A percentile compares a stretch with the other conserved stretches of the same genome.
Conservation (phyloP, 2,113 vertebrate genomes). For the Geothlypis trichas region DNA sequence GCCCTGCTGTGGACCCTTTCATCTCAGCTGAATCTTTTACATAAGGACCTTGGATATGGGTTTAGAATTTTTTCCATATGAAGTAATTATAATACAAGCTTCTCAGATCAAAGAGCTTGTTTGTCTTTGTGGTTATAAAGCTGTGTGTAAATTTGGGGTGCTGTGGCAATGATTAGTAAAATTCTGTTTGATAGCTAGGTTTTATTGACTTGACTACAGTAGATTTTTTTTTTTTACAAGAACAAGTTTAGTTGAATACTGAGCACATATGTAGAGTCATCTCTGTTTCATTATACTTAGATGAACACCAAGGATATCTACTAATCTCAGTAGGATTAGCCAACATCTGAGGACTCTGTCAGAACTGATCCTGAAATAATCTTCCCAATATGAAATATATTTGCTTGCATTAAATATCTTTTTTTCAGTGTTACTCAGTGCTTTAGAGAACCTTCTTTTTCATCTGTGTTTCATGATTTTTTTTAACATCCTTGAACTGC, state of each 20-base stretch:
- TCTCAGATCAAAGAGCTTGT: slow-evolving; percentile 24
- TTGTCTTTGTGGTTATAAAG: not conserved
- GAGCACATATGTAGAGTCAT: not conserved
- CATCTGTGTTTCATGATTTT: not conserved
- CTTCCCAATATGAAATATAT: not conserved
- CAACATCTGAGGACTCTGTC: not conserved
- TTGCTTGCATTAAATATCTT: not conserved
- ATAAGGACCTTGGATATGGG: not conserved
- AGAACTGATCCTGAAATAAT: not conserved
- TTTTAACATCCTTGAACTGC: not conserved
- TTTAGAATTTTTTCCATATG: slow-evolving; percentile 11
- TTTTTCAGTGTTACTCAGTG: not conserved
- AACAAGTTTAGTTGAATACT: not conserved
- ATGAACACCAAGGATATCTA: not conserved
- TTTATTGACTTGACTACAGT: not conserved
- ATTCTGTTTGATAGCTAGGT: not conserved
- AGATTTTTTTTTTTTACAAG: not conserved
- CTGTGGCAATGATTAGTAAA: not conserved
- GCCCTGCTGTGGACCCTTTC: not conserved
- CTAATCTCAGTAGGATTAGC: not conserved
- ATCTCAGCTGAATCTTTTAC: slow-evolving; percentile 1
- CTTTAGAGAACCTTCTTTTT: not conserved
- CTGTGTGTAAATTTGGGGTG: not conserved
- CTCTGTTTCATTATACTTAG: not conserved
- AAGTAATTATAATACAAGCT: not conserved